phyloP scores from a whole-genome alignment of 2,797 vertebrate species.

The Platalea minor region DNA sequence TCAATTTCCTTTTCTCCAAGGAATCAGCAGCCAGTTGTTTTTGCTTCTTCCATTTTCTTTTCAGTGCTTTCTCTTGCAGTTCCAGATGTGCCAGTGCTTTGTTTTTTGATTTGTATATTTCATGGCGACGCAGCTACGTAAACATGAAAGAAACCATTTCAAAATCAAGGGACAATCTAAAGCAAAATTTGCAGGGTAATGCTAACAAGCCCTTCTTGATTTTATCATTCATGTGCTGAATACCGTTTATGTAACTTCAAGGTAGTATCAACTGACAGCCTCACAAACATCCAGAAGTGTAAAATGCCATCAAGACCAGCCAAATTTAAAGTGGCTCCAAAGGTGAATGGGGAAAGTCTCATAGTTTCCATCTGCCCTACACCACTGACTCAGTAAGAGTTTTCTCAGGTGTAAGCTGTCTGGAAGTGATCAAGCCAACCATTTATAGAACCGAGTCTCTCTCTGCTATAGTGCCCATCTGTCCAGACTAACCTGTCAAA shows the following conservation, averaged over 20 bases:
- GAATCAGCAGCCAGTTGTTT: slow-evolving; percentile 63
- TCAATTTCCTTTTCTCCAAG: slow-evolving; percentile 78
- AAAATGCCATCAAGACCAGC: not conserved
- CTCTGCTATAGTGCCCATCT: not conserved
- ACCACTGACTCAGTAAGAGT: not conserved
- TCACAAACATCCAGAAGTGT: not conserved
- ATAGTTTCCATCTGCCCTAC: not conserved
- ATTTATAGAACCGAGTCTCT: not conserved
- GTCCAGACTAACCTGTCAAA: not conserved
- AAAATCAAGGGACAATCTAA: not conserved
- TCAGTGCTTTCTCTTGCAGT: slow-evolving; percentile 83
- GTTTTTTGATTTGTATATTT: slow-evolving; percentile 90
- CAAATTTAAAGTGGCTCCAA: not conserved
- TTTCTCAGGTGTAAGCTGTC: not conserved
- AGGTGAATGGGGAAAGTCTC: not conserved
- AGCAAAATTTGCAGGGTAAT: not conserved
- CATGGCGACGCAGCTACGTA: slow-evolving; percentile 82
- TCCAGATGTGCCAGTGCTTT: slow-evolving; percentile 85
- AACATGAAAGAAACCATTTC: not conserved
- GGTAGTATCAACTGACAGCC: not conserved
- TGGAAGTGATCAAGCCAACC: not conserved
- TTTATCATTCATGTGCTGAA: not conserved
- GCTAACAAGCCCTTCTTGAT: not conserved
- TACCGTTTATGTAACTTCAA: not conserved
- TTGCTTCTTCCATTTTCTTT: slow-evolving; percentile 73